Percentiles rank a stretch among this genome's conserved stretches.
These are phyloP conservation scores for Crematogaster levior DNA, from an alignment of 2,888 invertebrate species.

Conservation along the genomic window DNA sequence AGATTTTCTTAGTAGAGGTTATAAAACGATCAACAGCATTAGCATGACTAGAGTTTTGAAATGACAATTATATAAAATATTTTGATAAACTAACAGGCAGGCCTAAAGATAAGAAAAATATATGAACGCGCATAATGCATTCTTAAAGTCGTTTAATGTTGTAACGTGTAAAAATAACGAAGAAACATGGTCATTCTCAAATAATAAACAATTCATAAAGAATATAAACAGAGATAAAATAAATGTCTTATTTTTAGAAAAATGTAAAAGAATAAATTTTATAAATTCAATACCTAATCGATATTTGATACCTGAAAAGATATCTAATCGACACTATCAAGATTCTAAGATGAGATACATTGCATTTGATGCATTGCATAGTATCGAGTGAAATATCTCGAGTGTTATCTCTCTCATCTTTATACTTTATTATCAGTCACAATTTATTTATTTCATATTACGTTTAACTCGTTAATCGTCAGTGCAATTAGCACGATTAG, in stretches of 20 bases:
- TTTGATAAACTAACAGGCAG: not conserved
- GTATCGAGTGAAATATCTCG: not conserved
- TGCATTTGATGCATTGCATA: not conserved
- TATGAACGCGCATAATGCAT: not conserved
- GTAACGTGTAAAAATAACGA: not conserved
- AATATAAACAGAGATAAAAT: not conserved
- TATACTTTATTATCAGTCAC: constrained; percentile 32
- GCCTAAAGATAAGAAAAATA: not conserved
- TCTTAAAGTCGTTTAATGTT: not conserved
- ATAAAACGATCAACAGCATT: constrained; percentile 21
- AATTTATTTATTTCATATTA: constrained; percentile 7
- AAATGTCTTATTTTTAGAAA: not conserved
- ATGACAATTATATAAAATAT: not conserved
- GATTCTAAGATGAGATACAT: not conserved
- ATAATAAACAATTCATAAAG: not conserved
- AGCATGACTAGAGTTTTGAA: constrained; percentile 29
- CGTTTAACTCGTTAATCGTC: constrained; percentile 11
- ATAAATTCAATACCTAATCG: not conserved
- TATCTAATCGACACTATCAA: not conserved
- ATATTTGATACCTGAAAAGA: not conserved
- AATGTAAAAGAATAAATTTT: constrained; percentile 17
- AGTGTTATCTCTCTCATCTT: not conserved
- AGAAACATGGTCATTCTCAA: not conserved
- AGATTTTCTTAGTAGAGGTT: not conserved
- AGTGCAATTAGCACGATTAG: constrained; percentile 15